Evolutionary conservation across 2,888 invertebrate species (phyloP), one percentile per base, ranked within the genome.

Genomic region (Nezara viridula): DNA sequence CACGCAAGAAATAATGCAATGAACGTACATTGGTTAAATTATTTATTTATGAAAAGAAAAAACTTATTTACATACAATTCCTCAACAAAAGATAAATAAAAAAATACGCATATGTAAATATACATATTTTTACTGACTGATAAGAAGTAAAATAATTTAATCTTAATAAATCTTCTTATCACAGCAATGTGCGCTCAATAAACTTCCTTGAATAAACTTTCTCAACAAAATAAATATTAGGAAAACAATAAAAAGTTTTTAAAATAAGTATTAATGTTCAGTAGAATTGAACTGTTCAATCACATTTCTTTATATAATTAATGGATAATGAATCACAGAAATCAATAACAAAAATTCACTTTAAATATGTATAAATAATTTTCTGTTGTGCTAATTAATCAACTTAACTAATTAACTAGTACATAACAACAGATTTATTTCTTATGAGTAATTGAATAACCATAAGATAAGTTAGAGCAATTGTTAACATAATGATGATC

Each of bases 1-100:
- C 21, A 37, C 21, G 37, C 2, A 14, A 73, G 66, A 19, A 73
- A 73, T 73, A 73, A 37, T 73, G 7, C 32, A 37, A 37, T 37
- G 0, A 73, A 73, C 37, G 32, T 73, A 3, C 66, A 37, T 37
- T 7, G 21, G 32, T 32, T 73, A 19, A 73, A 21, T 19, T 10
- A 73, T 85, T 85, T 85, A 47, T 85, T 47, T 85, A 50, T 32
- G 85, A 85, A 44, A 44, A 85, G 27, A 85, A n/a, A n/a, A n/a
- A 44, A 85, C 44, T 47, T 47, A 85, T 85, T 14, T n/a, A n/a
- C 12, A 85, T 85, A 85, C 4, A 40, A 85, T 49, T 85, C 44
- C 2, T 27, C 19, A 37, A 9, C 40, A 85, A 27, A 40, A 85
- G 12, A 85, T 47, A 47, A 49, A 85, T 49, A 85, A 85, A 85